Evolutionary conservation across 1,140 invertebrate genomes (phyloP), one percentile per base, ranked within the genome.

Genomic region (Meloidogyne floridensis): DNA sequence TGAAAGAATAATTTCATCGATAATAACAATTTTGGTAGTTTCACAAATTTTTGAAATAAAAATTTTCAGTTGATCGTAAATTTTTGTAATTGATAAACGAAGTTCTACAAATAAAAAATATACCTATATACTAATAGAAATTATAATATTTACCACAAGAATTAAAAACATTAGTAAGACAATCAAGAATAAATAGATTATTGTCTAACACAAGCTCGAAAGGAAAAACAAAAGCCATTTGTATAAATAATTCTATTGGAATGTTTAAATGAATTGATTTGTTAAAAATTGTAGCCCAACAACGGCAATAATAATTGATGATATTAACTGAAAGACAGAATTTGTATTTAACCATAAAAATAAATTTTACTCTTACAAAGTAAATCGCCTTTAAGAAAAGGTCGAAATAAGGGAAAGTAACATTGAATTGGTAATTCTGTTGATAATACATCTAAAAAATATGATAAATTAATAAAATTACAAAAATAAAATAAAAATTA

Each of bases 221-320:
- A 18, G 59, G 59, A 65, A 65, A n/a, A 65, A 65, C n/a, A 65
- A 65, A n/a, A 65, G 59, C 59, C 59, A 65, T 65, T 65, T 65
- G 59, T 65, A 65, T n/a, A n/a, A 65, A 65, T 5, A n/a, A 5
- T 65, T n/a, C n/a, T n/a, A 5, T 6, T 65, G 59, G 59, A 65
- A 18, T 65, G n/a, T 65, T 65, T 65, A 65, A n/a, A 65, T n/a
- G 53, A 54, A 54, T 9, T 11, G 53, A 11, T n/a, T n/a, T n/a
- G 15, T 65, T 65, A 4, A 1, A 65, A 6, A 65, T n/a, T 65
- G 59, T n/a, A 7, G n/a, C 5, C 59, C 59, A 65, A 65, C 15
- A 65, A 65, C n/a, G 4, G n/a, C 15, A 65, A n/a, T 65, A 65
- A 65, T 65, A 65, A n/a, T 65, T n/a, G n/a, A 65, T n/a, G 2